Percentiles rank a stretch among this genome's conserved stretches.
phyloP scores from a whole-genome alignment of 2,888 invertebrate genomes.

The Lomographa bimaculata region DNA sequence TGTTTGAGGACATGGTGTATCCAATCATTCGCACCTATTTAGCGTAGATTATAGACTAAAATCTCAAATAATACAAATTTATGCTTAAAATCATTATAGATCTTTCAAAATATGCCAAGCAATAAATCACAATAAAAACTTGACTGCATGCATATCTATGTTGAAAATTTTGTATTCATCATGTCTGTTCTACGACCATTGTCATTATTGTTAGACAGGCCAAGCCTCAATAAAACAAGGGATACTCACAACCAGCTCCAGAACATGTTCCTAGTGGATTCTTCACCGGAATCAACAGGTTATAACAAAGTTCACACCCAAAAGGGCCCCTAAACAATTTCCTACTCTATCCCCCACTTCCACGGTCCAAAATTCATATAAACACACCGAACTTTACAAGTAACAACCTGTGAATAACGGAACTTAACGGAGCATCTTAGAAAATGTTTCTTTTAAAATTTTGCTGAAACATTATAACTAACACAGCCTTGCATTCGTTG shows the following conservation, averaged over 20 bases:
- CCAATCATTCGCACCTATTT: too few species aligned
- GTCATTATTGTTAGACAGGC: too few species aligned
- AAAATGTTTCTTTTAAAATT: constrained; percentile 1
- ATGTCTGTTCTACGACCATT: too few species aligned
- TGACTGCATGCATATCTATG: too few species aligned
- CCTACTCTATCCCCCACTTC: constrained; percentile 56
- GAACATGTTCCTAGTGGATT: constrained; percentile 66
- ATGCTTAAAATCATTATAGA: too few species aligned
- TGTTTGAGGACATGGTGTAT: too few species aligned
- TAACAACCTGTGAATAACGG: constrained; percentile 69
- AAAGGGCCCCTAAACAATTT: constrained; percentile 51
- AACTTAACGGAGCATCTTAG: constrained; percentile 4
- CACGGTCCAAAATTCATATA: constrained; percentile 63
- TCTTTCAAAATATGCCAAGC: too few species aligned
- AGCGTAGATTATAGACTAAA: too few species aligned
- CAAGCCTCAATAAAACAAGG: too few species aligned
- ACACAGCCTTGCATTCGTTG: constrained; percentile 9
- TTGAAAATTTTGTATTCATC: too few species aligned
- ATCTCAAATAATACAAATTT: too few species aligned
- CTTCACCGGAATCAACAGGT: constrained; percentile 75
- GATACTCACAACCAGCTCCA: constrained; percentile 72
- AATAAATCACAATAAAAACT: too few species aligned
- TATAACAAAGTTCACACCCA: constrained; percentile 69
- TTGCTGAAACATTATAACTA: constrained; percentile 4
- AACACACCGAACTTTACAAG: constrained; percentile 42